Evolutionary conservation across 2,113 vertebrate species (phyloP).

Genomic region (Cephalopholis sonnerati): DNA sequence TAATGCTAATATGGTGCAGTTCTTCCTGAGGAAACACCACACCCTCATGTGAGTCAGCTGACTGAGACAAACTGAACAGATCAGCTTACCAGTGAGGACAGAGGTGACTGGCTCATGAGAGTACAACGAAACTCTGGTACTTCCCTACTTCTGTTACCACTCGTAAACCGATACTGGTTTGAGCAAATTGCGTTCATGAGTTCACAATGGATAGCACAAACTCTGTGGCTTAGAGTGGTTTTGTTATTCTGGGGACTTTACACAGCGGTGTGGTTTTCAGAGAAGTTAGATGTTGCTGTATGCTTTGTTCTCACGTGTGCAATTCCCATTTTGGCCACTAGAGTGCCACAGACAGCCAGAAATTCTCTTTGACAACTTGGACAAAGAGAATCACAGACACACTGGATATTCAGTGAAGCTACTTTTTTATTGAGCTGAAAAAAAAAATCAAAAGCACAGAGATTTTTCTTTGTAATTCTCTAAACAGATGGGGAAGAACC

Average conservation of each 20-base stretch:
- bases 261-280: neutral
- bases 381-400: slow-evolving; percentile 43
- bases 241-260: neutral
- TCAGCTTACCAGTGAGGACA: slow-evolving; percentile 8
- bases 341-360: slow-evolving; percentile 72
- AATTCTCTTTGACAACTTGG: slow-evolving; percentile 5
- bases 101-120: slow-evolving; percentile 19
- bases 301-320: neutral
- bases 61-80: slow-evolving; percentile 22
- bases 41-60: slow-evolving; percentile 40
- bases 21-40: slow-evolving; percentile 58
- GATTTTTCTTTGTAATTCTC: neutral
- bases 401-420: slow-evolving; percentile 15
- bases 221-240: neutral
- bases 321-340: slow-evolving; percentile 64
- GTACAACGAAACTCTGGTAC: slow-evolving; percentile 8
- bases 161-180: neutral
- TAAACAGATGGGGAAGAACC: neutral
- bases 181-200: neutral
- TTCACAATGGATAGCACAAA: neutral
- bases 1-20: slow-evolving; percentile 16
- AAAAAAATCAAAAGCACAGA: neutral
- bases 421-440: neutral
- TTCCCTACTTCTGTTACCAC: slow-evolving; percentile 8
- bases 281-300: neutral